phyloP scores from a whole-genome alignment of 2,888 invertebrate genomes.

The Scaptomyza polygonia region DNA sequence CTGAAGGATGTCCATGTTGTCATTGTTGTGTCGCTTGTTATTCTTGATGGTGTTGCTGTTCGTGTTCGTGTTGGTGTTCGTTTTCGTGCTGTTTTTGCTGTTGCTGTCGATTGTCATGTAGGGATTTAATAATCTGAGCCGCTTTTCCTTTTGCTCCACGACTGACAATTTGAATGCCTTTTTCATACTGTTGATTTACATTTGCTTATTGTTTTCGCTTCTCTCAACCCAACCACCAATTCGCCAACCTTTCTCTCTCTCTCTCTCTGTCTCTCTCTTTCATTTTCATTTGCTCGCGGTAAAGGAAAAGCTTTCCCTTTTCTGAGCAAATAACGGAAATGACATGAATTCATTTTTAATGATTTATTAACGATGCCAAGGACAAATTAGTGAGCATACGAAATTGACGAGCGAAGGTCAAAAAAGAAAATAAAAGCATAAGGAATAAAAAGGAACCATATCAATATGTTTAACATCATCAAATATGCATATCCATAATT shows the following conservation, averaged over 20 bases:
- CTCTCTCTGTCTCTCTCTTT: too few relatives aligned
- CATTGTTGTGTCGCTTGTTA: slow-evolving; percentile 11
- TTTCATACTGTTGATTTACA: slow-evolving; percentile 65
- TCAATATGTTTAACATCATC: slow-evolving; percentile 42
- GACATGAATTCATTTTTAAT: slow-evolving; percentile 58
- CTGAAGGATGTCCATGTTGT: slow-evolving; percentile 21
- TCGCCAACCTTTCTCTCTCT: too few relatives aligned
- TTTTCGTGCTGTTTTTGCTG: slow-evolving; percentile 14
- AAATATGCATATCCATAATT: slow-evolving; percentile 59
- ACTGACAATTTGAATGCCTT: slow-evolving; percentile 62
- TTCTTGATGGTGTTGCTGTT: slow-evolving; percentile 4
- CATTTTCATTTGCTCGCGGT: not conserved
- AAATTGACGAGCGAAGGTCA: slow-evolving; percentile 34
- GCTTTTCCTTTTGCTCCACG: slow-evolving; percentile 34
- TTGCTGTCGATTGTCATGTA: slow-evolving; percentile 64
- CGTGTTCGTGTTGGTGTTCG: not conserved
- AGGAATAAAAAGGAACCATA: not conserved
- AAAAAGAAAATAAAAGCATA: not conserved
- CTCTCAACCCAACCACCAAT: not conserved
- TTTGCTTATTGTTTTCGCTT: slow-evolving; percentile 58
- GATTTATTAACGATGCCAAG: slow-evolving; percentile 59
- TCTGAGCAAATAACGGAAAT: slow-evolving; percentile 37
- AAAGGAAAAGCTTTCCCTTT: slow-evolving; percentile 8
- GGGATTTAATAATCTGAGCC: slow-evolving; percentile 74
- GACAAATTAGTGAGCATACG: slow-evolving; percentile 28